These are phyloP conservation scores for Pandion haliaetus DNA, from an alignment of 2,113 vertebrate species.

Conservation along the genomic window DNA sequence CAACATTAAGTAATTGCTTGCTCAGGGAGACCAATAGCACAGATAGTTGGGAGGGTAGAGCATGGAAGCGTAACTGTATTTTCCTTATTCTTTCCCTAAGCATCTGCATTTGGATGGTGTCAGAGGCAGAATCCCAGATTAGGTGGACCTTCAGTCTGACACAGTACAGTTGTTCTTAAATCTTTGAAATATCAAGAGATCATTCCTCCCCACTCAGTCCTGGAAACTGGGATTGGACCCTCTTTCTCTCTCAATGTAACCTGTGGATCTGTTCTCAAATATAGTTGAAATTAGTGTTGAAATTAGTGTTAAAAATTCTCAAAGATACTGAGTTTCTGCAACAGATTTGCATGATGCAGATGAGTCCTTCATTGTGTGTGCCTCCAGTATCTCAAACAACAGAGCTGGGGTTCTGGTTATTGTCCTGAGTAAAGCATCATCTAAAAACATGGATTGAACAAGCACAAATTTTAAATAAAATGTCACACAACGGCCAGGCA, in stretches of 20 bases:
- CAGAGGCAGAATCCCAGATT: not conserved
- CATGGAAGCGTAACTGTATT: not conserved
- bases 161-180: not conserved
- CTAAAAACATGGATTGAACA: not conserved
- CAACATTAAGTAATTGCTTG: not conserved
- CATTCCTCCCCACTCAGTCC: not conserved
- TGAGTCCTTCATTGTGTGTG: rapidly evolving
- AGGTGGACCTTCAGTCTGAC: not conserved
- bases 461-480: not conserved
- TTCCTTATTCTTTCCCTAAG: not conserved
- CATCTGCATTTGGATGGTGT: not conserved
- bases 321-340: not conserved
- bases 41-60: not conserved
- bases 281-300: not conserved
- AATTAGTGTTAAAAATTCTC: not conserved
- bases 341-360: not conserved
- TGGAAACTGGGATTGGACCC: not conserved
- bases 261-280: not conserved
- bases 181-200: not conserved
- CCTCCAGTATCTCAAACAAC: not conserved
- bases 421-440: not conserved
- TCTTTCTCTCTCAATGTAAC: not conserved
- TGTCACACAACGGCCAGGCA: not conserved
- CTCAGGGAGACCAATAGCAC: not conserved
- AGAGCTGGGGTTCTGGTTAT: not conserved